phyloP scores from a whole-genome alignment of 2,113 vertebrate species.

The Tringa solitaria region DNA sequence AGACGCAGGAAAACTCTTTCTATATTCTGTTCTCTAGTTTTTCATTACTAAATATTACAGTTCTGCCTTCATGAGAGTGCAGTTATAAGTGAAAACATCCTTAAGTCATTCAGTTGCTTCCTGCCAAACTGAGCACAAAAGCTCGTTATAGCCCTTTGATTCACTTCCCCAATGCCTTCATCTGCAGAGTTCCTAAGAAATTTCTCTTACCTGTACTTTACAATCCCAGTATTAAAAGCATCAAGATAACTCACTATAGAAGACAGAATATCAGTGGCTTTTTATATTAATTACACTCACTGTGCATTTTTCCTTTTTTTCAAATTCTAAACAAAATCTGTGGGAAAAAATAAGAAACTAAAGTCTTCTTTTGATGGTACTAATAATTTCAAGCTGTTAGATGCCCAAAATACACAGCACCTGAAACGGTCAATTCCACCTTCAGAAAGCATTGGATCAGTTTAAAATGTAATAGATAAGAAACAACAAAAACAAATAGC shows the following conservation, averaged over 20 bases:
- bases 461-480: neutral
- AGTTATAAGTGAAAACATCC: neutral
- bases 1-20: neutral
- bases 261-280: accelerated
- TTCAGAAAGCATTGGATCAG: neutral
- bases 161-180: neutral
- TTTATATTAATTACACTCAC: neutral
- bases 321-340: neutral
- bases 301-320: neutral
- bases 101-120: neutral
- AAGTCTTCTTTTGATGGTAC: neutral
- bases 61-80: neutral
- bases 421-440: neutral
- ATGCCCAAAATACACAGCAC: neutral
- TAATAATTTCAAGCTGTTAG: neutral
- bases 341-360: neutral
- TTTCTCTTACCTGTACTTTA: neutral
- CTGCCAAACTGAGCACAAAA: neutral
- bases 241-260: neutral
- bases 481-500: neutral
- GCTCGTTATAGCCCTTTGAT: neutral
- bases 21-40: neutral
- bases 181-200: neutral
- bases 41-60: neutral
- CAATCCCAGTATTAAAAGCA: neutral